phyloP scores from a whole-genome alignment of 2,888 invertebrate species.

The Acronicta alni region DNA sequence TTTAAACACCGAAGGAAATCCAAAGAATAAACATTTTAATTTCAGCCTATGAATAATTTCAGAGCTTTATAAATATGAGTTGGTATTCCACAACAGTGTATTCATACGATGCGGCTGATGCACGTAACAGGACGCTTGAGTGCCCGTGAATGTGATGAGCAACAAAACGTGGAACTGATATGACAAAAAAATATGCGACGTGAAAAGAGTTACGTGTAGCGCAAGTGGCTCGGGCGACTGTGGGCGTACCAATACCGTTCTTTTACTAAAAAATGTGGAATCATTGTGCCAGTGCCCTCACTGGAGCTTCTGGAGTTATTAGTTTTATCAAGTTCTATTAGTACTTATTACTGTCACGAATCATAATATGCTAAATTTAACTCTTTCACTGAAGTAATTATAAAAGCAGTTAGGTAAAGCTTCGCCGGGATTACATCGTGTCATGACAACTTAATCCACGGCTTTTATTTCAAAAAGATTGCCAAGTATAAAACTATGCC shows the following conservation, averaged over 20 bases:
- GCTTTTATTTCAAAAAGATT: too few species aligned
- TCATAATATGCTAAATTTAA: not conserved
- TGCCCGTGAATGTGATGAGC: conserved; percentile 64
- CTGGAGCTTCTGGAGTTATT: conserved; percentile 6
- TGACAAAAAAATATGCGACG: conserved; percentile 61
- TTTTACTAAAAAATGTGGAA: conserved; percentile 25
- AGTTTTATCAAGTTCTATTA: conserved; percentile 1
- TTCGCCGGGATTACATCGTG: not conserved
- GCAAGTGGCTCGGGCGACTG: conserved; percentile 46
- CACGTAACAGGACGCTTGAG: conserved; percentile 57
- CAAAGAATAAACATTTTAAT: conserved; percentile 37
- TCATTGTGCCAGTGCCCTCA: conserved; percentile 2
- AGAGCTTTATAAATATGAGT: conserved; percentile 39
- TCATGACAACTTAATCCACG: too few species aligned
- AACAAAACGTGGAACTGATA: conserved; percentile 65
- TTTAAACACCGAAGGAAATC: conserved; percentile 9
- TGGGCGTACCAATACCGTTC: conserved; percentile 32
- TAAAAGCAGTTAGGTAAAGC: not conserved
- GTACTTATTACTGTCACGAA: not conserved
- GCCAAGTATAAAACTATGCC: too few species aligned
- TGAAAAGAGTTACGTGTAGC: conserved; percentile 56
- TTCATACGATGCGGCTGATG: conserved; percentile 58
- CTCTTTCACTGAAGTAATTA: not conserved
- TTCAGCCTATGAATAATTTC: conserved; percentile 26
- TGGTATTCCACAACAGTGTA: conserved; percentile 48